Conservation (phyloP, 2,113 vertebrate genomes). For the Penelope pileata region DNA sequence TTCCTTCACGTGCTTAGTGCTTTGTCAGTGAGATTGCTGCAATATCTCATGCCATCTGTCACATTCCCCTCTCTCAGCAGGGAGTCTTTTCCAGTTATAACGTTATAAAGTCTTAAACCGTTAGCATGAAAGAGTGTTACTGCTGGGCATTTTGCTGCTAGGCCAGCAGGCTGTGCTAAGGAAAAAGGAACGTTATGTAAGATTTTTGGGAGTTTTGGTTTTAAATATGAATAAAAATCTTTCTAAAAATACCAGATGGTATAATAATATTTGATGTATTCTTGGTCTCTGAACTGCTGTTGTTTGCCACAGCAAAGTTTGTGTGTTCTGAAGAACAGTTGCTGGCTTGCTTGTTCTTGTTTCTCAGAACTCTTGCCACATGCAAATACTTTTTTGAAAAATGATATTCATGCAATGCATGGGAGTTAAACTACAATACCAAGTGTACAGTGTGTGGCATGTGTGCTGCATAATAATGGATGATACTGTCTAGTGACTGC, state of each 20-base stretch:
- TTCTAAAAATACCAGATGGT: not conserved
- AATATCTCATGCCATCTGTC: constrained; percentile 71
- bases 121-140: not conserved
- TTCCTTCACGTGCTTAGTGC: constrained; percentile 46
- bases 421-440: not conserved
- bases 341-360: not conserved
- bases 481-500: not conserved
- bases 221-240: not conserved
- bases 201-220: not conserved
- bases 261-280: not conserved
- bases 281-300: not conserved
- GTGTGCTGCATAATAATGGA: not conserved
- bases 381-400: not conserved
- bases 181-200: not conserved
- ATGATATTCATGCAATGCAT: not conserved
- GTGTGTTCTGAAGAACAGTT: not conserved
- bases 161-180: not conserved
- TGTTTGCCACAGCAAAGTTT: not conserved
- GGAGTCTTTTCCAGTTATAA: constrained; percentile 10
- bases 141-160: not conserved
- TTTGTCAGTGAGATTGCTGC: constrained; percentile 70
- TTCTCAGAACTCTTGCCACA: not conserved
- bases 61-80: constrained; percentile 13
- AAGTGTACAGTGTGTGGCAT: not conserved
- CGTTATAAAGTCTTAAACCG: not conserved